Evolutionary conservation across 1,140 invertebrate genomes (phyloP).

Genomic region (Caenorhabditis tropicalis): DNA sequence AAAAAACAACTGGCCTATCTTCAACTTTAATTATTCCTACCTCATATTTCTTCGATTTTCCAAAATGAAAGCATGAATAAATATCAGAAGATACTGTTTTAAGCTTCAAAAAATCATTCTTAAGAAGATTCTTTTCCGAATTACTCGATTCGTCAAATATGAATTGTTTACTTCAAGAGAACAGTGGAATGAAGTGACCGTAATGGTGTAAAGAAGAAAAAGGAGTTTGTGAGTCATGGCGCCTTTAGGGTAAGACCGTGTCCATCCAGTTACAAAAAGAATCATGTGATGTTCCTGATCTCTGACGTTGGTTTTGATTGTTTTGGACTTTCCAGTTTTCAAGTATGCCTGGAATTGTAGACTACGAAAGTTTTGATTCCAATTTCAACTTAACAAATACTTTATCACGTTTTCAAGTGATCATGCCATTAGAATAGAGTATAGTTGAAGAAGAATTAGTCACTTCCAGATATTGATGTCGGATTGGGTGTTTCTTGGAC

Average conservation of each 20-base stretch:
- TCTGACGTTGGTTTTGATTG: background rate
- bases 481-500: too few relatives aligned
- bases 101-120: background rate
- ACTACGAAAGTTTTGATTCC: background rate
- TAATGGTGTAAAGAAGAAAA: background rate
- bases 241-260: background rate
- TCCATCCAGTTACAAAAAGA: background rate
- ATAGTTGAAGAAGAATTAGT: too few relatives aligned
- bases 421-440: too few relatives aligned
- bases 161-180: background rate
- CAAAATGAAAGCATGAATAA: too few relatives aligned
- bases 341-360: conserved; percentile 6
- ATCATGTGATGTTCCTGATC: conserved; percentile 21
- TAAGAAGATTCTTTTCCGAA: background rate
- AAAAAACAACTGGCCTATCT: too few relatives aligned
- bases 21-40: too few relatives aligned
- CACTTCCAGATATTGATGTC: too few relatives aligned
- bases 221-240: conserved; percentile 3
- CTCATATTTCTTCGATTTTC: too few relatives aligned
- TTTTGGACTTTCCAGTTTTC: conserved; percentile 38
- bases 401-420: too few relatives aligned
- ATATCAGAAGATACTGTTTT: too few relatives aligned
- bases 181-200: background rate
- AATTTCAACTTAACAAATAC: too few relatives aligned
- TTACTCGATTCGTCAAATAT: background rate